Evolutionary conservation across 2,113 vertebrate species (phyloP).

Genomic region (Synchiropus splendidus): DNA sequence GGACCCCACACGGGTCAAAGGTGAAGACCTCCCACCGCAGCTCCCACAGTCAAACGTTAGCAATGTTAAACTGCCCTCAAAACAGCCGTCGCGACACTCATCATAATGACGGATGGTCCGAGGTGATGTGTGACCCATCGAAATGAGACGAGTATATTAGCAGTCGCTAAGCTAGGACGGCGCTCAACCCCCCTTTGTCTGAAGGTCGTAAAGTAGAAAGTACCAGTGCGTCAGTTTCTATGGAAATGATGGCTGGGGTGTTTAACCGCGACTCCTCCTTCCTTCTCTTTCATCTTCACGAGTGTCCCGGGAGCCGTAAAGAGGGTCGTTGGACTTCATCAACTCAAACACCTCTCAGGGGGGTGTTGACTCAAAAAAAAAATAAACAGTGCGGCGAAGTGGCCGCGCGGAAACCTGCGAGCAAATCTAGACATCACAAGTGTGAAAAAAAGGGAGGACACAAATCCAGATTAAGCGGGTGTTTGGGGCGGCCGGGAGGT

Average conservation of each 20-base stretch:
- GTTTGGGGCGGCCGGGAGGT: slow-evolving; percentile 62
- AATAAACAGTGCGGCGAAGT: slow-evolving; percentile 3
- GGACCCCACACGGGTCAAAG: slow-evolving; percentile 23
- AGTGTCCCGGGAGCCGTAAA: slow-evolving; percentile 14
- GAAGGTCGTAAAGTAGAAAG: slow-evolving; percentile 21
- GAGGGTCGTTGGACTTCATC: slow-evolving; percentile 7
- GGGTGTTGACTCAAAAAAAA: slow-evolving; percentile 7
- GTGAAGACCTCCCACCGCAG: slow-evolving; percentile 36
- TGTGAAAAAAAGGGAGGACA: no score
- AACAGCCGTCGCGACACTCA: no score
- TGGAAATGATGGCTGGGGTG: slow-evolving; percentile 12
- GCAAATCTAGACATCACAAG: no score
- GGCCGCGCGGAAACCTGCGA: no score
- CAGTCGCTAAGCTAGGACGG: slow-evolving; percentile 28
- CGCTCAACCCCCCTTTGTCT: slow-evolving; percentile 8
- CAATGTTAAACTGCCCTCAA: slow-evolving; percentile 13
- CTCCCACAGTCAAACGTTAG: slow-evolving; percentile 10
- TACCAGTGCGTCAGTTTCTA: slow-evolving; percentile 20
- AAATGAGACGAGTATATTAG: neutral
- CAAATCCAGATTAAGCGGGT: slow-evolving; percentile 6
- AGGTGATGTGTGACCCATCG: no score
- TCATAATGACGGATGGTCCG: no score
- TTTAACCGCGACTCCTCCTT: slow-evolving; percentile 4
- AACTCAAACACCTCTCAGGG: slow-evolving; percentile 8
- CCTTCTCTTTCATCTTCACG: slow-evolving; percentile 14